Base-by-base conservation (phyloP, 2,797 vertebrate species). In the Pristis pectinata region DNA sequence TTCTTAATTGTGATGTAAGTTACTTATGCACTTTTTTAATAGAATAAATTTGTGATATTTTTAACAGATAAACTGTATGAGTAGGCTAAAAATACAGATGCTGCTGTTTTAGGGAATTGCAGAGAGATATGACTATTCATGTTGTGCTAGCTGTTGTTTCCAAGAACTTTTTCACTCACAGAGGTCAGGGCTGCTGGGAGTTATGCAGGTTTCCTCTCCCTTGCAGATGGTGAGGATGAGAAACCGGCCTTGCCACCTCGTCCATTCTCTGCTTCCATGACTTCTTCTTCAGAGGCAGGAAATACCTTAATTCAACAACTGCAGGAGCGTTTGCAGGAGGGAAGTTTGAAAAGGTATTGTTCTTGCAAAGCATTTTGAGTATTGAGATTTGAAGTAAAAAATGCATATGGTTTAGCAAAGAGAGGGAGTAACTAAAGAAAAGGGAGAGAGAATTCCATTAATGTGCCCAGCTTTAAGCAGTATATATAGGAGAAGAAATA, bases 201-300 rank as follows among this genome's bases (percentile, higher is more conserved):
- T 41, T 67, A 41, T 22, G 24, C 87, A 67, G 34, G 0, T 67
- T 8, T 94, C 76, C 74, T 94, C 82, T 70, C 61, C 27, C 64
- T 94, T 89, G 94, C 95, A 98, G 98, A 98, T 70, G 96, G 96
- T 94, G 96, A 96, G 94, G 98, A 98, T 80, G 98, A 98, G 96
- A 98, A 97, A 95, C 96, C 95, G 11, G 95, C 95, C 67, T 80
- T 94, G 95, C 94, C 93, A 9, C 95, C 95, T 72, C 92, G 95
- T 74, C 94, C 94, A 95, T 61, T 49, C 24, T 77, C 95, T 83
- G 76, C 96, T 59, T 95, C 95, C 95, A 95, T 56, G 76, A 95
- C 95, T n/a, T 95, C 72, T 44, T 9, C 70, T 19, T 34, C 77
- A n/a, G 83, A 94, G 11, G 92, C 95, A 91, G 96, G 96, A 95